Percentiles rank a stretch among this genome's conserved stretches.
Evolutionary conservation across 1,140 invertebrate species (phyloP).

Genomic region (Procambarus virginalis): DNA sequence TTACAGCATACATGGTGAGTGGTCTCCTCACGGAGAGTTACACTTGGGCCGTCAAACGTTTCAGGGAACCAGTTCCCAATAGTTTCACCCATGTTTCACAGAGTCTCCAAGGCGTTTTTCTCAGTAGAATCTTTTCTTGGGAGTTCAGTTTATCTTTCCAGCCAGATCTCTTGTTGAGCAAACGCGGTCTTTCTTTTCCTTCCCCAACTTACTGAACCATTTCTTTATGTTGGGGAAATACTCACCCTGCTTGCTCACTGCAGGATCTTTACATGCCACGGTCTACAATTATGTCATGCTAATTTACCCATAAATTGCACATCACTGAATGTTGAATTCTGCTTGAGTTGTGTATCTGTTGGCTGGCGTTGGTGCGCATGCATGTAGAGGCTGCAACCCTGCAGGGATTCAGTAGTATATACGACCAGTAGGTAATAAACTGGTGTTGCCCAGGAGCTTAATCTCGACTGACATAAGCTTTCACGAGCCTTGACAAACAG

Average conservation of each 20-base stretch:
- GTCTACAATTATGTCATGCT: neutral
- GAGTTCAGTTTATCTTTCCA: conserved; percentile 36
- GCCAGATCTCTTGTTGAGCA: conserved; percentile 23
- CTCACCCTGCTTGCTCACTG: neutral
- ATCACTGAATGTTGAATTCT: conserved; percentile 15
- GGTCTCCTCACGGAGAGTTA: neutral
- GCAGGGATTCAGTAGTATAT: too few species aligned
- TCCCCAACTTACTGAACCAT: conserved; percentile 1
- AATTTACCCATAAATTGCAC: neutral
- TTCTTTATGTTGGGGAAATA: neutral
- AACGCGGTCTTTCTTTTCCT: neutral
- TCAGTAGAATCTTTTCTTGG: conserved; percentile 19
- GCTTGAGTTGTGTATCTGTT: neutral
- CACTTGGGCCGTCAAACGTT: conserved; percentile 36
- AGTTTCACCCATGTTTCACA: conserved; percentile 32
- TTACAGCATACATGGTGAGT: neutral
- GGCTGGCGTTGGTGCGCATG: neutral
- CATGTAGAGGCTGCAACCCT: too few species aligned
- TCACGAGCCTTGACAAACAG: neutral
- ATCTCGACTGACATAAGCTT: too few species aligned
- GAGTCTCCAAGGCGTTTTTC: conserved; percentile 5
- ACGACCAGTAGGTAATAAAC: too few species aligned
- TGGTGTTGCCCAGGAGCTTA: too few species aligned
- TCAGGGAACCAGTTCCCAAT: conserved; percentile 33
- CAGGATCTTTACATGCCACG: neutral